Percentiles rank a stretch among this genome's conserved stretches.
These are phyloP conservation scores for Sarcophaga carnaria DNA, from an alignment of 2,888 invertebrate genomes.

Conservation along the genomic window DNA sequence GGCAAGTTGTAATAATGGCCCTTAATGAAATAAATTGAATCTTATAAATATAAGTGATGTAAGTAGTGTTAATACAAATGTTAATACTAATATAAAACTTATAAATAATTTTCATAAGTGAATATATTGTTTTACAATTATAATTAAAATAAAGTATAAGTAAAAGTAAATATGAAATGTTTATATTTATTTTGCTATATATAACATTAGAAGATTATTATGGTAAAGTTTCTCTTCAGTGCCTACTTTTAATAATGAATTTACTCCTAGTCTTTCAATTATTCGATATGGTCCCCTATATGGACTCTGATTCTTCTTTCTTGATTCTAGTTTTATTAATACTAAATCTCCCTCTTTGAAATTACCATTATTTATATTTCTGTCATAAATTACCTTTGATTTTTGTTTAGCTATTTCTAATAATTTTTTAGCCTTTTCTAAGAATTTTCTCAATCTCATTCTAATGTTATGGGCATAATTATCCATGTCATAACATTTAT, in stretches of 20 bases:
- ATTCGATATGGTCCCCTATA: conserved; percentile 17
- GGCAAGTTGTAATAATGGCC: too few species aligned
- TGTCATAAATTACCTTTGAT: conserved; percentile 4
- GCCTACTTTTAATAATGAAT: conserved; percentile 30
- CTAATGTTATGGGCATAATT: conserved; percentile 3
- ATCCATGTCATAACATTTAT: neutral
- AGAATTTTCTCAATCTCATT: conserved; percentile 7
- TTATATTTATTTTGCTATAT: neutral
- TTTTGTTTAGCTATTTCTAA: conserved; percentile 16
- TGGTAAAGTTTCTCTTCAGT: conserved; percentile 8
- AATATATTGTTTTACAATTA: too few species aligned
- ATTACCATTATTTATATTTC: neutral
- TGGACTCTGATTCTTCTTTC: conserved; percentile 23
- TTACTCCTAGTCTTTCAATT: neutral
- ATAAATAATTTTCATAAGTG: too few species aligned
- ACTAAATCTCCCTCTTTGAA: conserved; percentile 21
- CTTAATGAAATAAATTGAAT: conserved; percentile 6
- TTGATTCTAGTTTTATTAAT: conserved; percentile 30
- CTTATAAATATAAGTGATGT: neutral
- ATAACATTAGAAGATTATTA: conserved; percentile 22
- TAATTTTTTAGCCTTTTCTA: conserved; percentile 14
- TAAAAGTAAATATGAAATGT: too few species aligned
- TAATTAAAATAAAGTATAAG: too few species aligned
- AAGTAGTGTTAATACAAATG: too few species aligned
- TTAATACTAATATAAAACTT: too few species aligned